Evolutionary conservation across 2,797 vertebrate genomes (phyloP).

Genomic region (Nothura maculosa): DNA sequence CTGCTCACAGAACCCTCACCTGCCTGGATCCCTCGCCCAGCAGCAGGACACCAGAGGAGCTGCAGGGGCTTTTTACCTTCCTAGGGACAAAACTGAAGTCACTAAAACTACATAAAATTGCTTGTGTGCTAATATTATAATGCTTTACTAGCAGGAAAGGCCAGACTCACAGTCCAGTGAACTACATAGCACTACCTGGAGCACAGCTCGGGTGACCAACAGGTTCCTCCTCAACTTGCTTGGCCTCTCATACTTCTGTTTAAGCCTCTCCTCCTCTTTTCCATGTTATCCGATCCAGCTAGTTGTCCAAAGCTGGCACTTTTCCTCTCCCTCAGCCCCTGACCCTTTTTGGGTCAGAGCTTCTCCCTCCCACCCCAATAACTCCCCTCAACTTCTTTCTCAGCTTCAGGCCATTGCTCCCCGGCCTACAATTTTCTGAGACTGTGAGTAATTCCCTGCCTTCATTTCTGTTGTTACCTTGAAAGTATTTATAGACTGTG

Average conservation of each 20-base stretch:
- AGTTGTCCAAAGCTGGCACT: not conserved
- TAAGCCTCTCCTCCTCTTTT: not conserved
- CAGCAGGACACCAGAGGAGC: not conserved
- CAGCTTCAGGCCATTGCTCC: slow-evolving; percentile 45
- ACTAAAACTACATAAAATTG: slow-evolving; percentile 26
- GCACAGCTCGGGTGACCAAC: not conserved
- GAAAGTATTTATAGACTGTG: slow-evolving; percentile 60
- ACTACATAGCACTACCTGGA: not conserved
- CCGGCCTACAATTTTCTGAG: slow-evolving; percentile 47
- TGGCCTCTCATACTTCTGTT: not conserved
- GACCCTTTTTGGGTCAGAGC: not conserved
- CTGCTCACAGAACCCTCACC: not conserved
- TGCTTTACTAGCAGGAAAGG: not conserved
- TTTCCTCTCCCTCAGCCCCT: not conserved
- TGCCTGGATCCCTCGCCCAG: fast-evolving
- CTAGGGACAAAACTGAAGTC: not conserved
- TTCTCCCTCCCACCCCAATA: not conserved
- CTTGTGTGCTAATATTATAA: not conserved
- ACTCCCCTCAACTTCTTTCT: slow-evolving; percentile 29
- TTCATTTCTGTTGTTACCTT: slow-evolving; percentile 62
- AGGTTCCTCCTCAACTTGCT: not conserved
- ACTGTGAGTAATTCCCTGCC: slow-evolving; percentile 50
- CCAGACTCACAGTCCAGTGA: not conserved
- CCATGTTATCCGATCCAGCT: not conserved
- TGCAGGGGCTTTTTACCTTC: not conserved